phyloP scores from a whole-genome alignment of 2,888 invertebrate genomes.

The Villa cingulata region DNA sequence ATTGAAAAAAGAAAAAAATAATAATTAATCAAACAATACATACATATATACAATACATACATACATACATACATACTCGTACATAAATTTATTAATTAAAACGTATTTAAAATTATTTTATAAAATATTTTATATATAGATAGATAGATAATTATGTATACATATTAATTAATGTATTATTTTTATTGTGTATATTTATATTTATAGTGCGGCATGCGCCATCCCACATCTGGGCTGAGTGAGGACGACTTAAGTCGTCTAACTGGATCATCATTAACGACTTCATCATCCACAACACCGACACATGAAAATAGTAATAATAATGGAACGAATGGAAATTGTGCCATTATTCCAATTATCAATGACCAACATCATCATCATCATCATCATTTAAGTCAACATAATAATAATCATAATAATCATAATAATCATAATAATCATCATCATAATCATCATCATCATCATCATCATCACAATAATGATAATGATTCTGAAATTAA shows the following conservation, averaged over 20 bases:
- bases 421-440: conserved; percentile 10
- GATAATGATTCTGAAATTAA: conserved; percentile 21
- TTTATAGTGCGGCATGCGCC: conserved; percentile 37
- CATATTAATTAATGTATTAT: too few relatives aligned
- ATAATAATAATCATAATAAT: too few relatives aligned
- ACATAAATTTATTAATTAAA: too few relatives aligned
- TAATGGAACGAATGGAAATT: conserved; percentile 1
- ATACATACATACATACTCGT: too few relatives aligned
- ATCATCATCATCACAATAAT: conserved; percentile 13
- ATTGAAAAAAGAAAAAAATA: too few relatives aligned
- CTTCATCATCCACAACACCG: conserved; percentile 10
- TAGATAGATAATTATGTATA: too few relatives aligned
- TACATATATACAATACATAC: too few relatives aligned
- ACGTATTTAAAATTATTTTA: too few relatives aligned
- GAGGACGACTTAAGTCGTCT: conserved; percentile 39
- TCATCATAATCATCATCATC: conserved; percentile 9
- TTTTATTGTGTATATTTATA: too few relatives aligned
- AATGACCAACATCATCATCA: conserved; percentile 5
- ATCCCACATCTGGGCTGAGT: conserved; percentile 37
- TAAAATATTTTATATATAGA: too few relatives aligned
- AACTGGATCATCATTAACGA: conserved; percentile 34
- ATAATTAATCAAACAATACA: too few relatives aligned
- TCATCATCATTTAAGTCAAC: neutral
- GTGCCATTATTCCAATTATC: conserved; percentile 8
- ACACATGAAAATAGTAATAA: conserved; percentile 19